phyloP scores from a whole-genome alignment of 1,140 invertebrate species.

The Achatina immaculata region DNA sequence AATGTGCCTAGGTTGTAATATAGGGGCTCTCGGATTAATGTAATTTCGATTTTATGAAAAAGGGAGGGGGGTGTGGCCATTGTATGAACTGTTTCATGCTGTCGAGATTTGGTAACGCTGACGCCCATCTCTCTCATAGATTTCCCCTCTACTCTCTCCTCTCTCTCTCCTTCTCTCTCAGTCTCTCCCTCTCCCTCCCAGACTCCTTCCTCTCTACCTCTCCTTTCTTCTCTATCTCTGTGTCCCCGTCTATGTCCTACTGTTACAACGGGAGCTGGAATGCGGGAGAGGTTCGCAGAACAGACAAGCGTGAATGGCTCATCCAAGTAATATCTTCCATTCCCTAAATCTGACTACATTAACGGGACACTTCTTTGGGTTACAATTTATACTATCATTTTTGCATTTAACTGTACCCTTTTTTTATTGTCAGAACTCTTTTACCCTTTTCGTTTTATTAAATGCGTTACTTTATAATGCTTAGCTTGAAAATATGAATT shows the following conservation, averaged over 20 bases:
- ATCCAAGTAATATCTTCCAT: not conserved
- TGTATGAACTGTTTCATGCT: too few species aligned
- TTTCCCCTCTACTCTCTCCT: not conserved
- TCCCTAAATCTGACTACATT: not conserved
- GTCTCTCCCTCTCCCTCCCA: conserved; percentile 1
- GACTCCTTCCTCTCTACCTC: not conserved
- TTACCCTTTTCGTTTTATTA: too few species aligned
- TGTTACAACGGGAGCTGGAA: not conserved
- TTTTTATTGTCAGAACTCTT: too few species aligned
- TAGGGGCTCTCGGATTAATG: too few species aligned
- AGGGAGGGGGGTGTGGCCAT: too few species aligned
- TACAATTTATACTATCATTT: not conserved
- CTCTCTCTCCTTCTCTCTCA: conserved; percentile 22
- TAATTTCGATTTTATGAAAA: too few species aligned
- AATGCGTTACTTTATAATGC: too few species aligned
- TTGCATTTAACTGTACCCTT: too few species aligned
- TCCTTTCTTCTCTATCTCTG: not conserved
- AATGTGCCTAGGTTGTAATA: too few species aligned
- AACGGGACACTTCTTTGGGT: not conserved
- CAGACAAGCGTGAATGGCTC: not conserved
- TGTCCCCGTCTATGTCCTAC: not conserved
- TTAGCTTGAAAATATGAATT: too few species aligned
- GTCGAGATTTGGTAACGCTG: too few species aligned
- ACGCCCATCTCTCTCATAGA: not conserved
- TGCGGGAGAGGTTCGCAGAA: not conserved